phyloP scores from a whole-genome alignment of 2,888 invertebrate genomes.

The Drosophila nigritarsus region DNA sequence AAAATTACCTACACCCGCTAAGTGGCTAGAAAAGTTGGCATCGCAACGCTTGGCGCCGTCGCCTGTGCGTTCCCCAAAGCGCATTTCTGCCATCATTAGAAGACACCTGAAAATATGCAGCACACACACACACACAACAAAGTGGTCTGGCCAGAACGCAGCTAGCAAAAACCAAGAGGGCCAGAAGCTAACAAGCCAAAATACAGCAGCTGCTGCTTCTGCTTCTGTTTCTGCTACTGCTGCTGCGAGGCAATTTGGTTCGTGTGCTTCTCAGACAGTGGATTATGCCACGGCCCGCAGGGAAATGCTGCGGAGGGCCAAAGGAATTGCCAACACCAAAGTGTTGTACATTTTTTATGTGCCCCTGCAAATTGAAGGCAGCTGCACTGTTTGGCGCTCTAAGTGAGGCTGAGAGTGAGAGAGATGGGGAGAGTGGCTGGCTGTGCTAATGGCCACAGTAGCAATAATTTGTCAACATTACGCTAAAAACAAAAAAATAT shows the following conservation, averaged over 20 bases:
- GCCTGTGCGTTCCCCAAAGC: conserved; percentile 48
- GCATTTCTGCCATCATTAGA: conserved; percentile 75
- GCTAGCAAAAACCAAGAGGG: conserved; percentile 22
- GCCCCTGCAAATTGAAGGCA: conserved; percentile 68
- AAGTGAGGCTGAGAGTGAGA: conserved; percentile 1
- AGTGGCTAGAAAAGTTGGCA: conserved; percentile 51
- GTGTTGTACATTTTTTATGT: conserved; percentile 72
- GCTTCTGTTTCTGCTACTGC: conserved; percentile 29
- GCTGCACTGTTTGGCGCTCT: conserved; percentile 56
- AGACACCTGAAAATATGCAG: conserved; percentile 64
- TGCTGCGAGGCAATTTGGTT: conserved; percentile 45
- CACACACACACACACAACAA: conserved; percentile 24
- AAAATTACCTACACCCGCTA: conserved; percentile 71
- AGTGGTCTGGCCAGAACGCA: conserved; percentile 42
- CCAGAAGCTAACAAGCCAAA: conserved; percentile 42
- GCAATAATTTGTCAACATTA: conserved; percentile 61
- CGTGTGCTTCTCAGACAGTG: conserved; percentile 24
- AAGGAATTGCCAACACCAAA: conserved; percentile 44
- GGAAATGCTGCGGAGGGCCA: conserved; percentile 8
- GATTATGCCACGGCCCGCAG: conserved; percentile 35
- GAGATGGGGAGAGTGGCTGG: background rate
- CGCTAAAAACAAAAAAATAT: conserved; percentile 27
- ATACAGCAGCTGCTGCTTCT: conserved; percentile 31
- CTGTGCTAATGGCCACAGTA: conserved; percentile 55
- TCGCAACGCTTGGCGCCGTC: conserved; percentile 10